Conservation (phyloP, 2,888 invertebrate species). For the Trisateles emortualis region DNA sequence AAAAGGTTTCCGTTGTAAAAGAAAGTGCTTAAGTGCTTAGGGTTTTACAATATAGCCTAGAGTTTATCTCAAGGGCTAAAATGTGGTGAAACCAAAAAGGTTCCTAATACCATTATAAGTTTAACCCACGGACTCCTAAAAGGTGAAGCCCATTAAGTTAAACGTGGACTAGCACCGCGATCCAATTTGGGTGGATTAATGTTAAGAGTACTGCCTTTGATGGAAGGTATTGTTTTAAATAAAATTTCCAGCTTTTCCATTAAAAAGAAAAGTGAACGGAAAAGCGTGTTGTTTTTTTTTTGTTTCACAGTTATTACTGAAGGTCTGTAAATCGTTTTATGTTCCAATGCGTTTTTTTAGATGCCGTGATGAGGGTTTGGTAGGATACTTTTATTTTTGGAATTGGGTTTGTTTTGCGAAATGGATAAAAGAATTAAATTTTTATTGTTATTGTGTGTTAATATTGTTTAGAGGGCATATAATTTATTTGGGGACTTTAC, state of each 20-base stretch:
- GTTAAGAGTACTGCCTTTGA: constrained; percentile 24
- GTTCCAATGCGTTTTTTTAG: constrained; percentile 1
- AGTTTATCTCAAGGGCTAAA: not conserved
- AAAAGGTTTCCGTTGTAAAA: no score
- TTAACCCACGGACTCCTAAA: constrained; percentile 2
- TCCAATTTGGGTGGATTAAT: constrained; percentile 26
- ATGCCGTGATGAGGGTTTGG: not conserved
- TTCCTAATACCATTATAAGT: not conserved
- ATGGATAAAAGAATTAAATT: not conserved
- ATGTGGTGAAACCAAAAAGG: not conserved
- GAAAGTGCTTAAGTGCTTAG: not conserved
- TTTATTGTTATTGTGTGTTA: not conserved
- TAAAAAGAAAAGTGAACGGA: constrained; percentile 1
- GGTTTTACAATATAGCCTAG: not conserved
- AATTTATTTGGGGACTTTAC: no score
- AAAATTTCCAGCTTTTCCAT: constrained; percentile 26
- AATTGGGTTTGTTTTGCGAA: no score
- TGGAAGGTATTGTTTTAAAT: constrained; percentile 30
- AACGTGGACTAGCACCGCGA: constrained; percentile 10
- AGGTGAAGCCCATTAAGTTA: constrained; percentile 16
- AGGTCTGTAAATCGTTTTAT: not conserved
- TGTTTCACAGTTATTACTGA: not conserved
- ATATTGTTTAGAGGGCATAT: no score
- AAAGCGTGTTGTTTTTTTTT: constrained; percentile 15
- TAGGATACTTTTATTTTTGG: not conserved